These are phyloP conservation scores for Panopea generosa DNA, from an alignment of 2,888 invertebrate genomes.

Conservation along the genomic window DNA sequence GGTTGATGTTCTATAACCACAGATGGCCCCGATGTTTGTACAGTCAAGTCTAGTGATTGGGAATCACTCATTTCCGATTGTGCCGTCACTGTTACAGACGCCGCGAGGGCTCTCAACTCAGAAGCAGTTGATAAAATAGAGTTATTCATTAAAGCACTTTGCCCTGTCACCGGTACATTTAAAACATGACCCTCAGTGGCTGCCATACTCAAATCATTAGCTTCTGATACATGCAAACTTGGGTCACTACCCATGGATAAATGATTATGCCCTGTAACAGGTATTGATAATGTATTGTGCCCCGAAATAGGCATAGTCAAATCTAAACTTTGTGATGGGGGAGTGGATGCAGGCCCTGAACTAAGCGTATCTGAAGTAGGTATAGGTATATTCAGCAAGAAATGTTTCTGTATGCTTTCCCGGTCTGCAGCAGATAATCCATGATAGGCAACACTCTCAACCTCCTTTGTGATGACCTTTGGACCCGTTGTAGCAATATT, in stretches of 20 bases:
- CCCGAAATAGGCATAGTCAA: conserved; percentile 51
- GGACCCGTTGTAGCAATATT: conserved; percentile 53
- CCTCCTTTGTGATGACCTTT: conserved; percentile 51
- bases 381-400: conserved; percentile 53
- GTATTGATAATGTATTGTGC: too few species aligned
- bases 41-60: conserved; percentile 54
- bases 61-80: conserved; percentile 24
- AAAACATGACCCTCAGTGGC: conserved; percentile 28
- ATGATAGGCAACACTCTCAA: conserved; percentile 49
- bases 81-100: conserved; percentile 16
- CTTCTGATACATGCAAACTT: conserved; percentile 24
- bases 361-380: conserved; percentile 48
- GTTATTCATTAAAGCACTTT: conserved; percentile 32
- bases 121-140: too few species aligned
- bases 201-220: neutral
- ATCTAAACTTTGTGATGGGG: conserved; percentile 50
- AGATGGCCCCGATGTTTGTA: conserved; percentile 36
- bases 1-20: too few species aligned
- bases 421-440: conserved; percentile 55
- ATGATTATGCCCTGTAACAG: too few species aligned
- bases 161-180: conserved; percentile 50
- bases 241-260: too few species aligned
- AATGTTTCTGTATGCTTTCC: conserved; percentile 61
- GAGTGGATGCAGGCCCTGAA: conserved; percentile 30
- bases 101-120: neutral